Conservation (phyloP, 30 jellyfish, hydroid and myxozoan genomes). For the Haliclystus octoradiatus region DNA sequence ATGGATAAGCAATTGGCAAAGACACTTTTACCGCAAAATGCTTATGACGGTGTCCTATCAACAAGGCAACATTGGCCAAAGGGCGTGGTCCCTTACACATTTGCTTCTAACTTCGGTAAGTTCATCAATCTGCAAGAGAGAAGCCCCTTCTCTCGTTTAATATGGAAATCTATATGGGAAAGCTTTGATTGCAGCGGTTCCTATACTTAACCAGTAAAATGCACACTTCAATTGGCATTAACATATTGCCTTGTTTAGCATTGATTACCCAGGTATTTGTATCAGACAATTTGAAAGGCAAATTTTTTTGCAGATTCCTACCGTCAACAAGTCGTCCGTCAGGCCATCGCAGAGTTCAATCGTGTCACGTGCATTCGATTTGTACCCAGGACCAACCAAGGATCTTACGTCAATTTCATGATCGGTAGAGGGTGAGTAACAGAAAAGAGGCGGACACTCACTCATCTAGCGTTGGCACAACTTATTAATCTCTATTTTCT, state of each 20-base stretch:
- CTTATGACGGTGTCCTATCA: slow-evolving; percentile 39
- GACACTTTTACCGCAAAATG: slow-evolving; percentile 12
- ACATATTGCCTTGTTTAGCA: too few species aligned
- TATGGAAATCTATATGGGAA: too few species aligned
- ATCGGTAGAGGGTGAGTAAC: slow-evolving; percentile 31
- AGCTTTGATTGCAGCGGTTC: too few species aligned
- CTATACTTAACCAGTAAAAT: too few species aligned
- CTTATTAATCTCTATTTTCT: not conserved
- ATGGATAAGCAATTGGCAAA: slow-evolving; percentile 13
- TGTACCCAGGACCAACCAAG: slow-evolving; percentile 25
- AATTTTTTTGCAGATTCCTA: slow-evolving; percentile 1
- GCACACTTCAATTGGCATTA: too few species aligned
- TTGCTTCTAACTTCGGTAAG: slow-evolving; percentile 38
- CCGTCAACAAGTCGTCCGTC: slow-evolving; percentile 8
- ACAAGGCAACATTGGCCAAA: slow-evolving; percentile 27
- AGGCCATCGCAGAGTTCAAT: slow-evolving; percentile 25
- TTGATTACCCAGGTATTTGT: too few species aligned
- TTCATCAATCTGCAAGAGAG: not conserved
- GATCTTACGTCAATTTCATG: slow-evolving; percentile 14
- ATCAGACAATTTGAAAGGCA: too few species aligned
- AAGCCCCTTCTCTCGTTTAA: too few species aligned
- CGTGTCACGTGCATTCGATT: slow-evolving; percentile 29
- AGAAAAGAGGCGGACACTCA: too few species aligned
- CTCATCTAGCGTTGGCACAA: too few species aligned
- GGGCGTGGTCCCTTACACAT: slow-evolving; percentile 40